Evolutionary conservation across 2,888 invertebrate genomes (phyloP).

Genomic region (Drosophila eohydei): DNA sequence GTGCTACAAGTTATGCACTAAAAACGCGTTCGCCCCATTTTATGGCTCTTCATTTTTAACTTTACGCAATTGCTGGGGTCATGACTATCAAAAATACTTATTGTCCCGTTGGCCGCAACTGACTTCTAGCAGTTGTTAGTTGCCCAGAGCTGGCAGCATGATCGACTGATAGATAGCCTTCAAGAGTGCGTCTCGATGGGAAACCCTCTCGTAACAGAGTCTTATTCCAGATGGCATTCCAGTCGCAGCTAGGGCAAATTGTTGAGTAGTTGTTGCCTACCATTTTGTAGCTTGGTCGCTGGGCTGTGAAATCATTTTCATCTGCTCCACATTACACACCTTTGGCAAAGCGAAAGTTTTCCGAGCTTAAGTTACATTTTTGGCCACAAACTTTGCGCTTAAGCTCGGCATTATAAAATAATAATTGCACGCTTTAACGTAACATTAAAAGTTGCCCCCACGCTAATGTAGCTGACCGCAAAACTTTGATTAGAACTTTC

Average conservation of each 20-base stretch:
- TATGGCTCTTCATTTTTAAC: constrained; percentile 57
- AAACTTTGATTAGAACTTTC: constrained; percentile 10
- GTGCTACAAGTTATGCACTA: constrained; percentile 63
- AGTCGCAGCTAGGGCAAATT: background rate
- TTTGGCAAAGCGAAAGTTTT: background rate
- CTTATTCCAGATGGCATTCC: background rate
- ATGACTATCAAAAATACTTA: constrained; percentile 64
- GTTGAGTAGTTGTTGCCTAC: background rate
- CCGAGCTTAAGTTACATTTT: constrained; percentile 8
- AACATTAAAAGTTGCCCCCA: constrained; percentile 2
- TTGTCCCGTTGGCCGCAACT: constrained; percentile 42
- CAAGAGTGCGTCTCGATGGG: background rate
- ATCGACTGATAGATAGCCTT: constrained; percentile 10
- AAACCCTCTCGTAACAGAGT: no score
- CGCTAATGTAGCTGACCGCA: background rate
- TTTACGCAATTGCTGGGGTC: constrained; percentile 58
- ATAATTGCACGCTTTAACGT: constrained; percentile 6
- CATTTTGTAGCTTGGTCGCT: background rate
- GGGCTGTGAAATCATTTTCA: background rate
- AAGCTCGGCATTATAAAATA: background rate
- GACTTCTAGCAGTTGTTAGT: background rate
- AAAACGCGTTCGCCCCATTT: constrained; percentile 50
- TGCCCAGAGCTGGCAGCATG: background rate
- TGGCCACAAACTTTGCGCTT: constrained; percentile 2
- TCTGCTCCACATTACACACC: background rate